phyloP scores from a whole-genome alignment of 2,113 vertebrate species.

The Paedocypris sp. region DNA sequence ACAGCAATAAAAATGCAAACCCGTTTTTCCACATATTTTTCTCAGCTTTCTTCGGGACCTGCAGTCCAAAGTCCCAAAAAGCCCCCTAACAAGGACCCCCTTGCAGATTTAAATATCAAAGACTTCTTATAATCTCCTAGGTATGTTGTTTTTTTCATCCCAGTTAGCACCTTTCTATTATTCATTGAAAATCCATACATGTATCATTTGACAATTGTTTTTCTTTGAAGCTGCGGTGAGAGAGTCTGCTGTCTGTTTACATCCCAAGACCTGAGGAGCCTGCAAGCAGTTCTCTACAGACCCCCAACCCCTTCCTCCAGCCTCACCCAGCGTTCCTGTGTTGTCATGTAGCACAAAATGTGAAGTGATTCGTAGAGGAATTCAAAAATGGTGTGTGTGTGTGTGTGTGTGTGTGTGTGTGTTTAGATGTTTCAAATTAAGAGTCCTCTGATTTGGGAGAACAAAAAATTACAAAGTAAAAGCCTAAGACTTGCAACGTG shows the following conservation, averaged over 20 bases:
- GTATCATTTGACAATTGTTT: not conserved
- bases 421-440: slow-evolving; percentile 85
- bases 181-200: not conserved
- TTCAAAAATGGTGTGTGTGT: slow-evolving; percentile 37
- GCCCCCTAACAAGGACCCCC: slow-evolving; percentile 89
- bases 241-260: slow-evolving; percentile 43
- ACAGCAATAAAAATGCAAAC: too few species aligned
- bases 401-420: too few species aligned
- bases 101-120: slow-evolving; percentile 98
- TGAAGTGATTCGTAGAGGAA: slow-evolving; percentile 82
- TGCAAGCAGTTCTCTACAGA: slow-evolving; percentile 59
- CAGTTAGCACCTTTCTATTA: too few species aligned
- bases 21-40: slow-evolving; percentile 19
- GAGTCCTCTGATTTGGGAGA: slow-evolving; percentile 69
- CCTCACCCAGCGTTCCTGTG: slow-evolving; percentile 36
- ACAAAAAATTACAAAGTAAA: slow-evolving; percentile 47
- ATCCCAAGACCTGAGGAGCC: slow-evolving; percentile 68
- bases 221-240: slow-evolving; percentile 31
- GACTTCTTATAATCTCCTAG: slow-evolving; percentile 94
- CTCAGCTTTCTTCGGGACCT: slow-evolving; percentile 86
- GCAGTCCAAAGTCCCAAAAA: slow-evolving; percentile 93
- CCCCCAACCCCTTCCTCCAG: slow-evolving; percentile 56
- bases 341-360: slow-evolving; percentile 90
- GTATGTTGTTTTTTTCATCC: slow-evolving; percentile 22
- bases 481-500: slow-evolving; percentile 51